Base-by-base conservation (phyloP, 2,888 invertebrate genomes). In the Kuschelorhynchus macadamiae region DNA sequence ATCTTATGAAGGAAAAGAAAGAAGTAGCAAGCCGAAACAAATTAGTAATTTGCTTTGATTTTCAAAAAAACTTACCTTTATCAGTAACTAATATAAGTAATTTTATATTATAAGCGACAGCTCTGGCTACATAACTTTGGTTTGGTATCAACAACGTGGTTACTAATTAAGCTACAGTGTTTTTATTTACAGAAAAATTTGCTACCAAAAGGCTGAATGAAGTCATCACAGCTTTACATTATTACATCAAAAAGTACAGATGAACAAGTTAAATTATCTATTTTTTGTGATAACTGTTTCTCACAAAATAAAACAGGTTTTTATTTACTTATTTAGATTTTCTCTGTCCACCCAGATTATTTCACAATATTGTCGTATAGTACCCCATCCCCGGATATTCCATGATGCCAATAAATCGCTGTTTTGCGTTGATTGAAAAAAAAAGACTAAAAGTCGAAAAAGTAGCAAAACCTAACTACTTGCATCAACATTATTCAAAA, bases 1-100 rank as follows among this genome's bases (percentile, higher is more conserved):
- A 46, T 46, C 46, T 46, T n/a, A 3, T 46, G 12, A 46, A 46
- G 11, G 2, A 46, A 11, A 46, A 14, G 11, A 14, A 41, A n/a
- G 12, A 14, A 25, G 25, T 5, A 25, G 4, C 3, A 25, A 7
- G 25, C 7, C 25, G 25, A 5, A 7, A 7, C 7, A 49, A 57
- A 52, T 52, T 64, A 55, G 46, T 68, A 42, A 64, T 67, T 32
- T 68, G 68, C 14, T 64, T 68, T 17, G 64, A 68, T 42, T 68
- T 33, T 16, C 11, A 68, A 53, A 68, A 68, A 17, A 68, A 59
- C 16, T 18, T 62, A 41, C 62, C 63, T 50, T 44, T 68, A 9
- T 64, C 64, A 2, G 68, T 68, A 21, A 64, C 68, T 21, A 68
- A 69, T 25, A 7, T 25, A 5, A 7, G 25, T 25, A 7, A 25